Conservation (phyloP, 2,888 invertebrate genomes). For the Julus scandinavius region DNA sequence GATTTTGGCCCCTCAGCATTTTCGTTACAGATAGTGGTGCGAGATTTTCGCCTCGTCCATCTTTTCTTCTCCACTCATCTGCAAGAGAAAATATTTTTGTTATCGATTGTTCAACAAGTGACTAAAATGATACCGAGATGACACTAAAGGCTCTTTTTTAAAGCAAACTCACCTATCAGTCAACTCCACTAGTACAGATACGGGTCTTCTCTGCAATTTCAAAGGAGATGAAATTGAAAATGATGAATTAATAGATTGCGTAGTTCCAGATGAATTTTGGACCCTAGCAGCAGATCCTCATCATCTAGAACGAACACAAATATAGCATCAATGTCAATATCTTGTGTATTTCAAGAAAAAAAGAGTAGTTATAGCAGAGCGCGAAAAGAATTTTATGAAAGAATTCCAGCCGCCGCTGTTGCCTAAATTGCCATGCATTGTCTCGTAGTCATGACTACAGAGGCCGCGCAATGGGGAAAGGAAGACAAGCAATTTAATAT, state of each 20-base stretch:
- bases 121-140: background rate
- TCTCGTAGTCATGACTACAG: slow-evolving; percentile 17
- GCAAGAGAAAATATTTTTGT: background rate
- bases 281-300: slow-evolving; percentile 7
- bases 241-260: background rate
- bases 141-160: background rate
- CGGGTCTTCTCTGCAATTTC: slow-evolving; percentile 24
- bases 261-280: slow-evolving; percentile 43
- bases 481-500: slow-evolving; percentile 40
- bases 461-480: slow-evolving; percentile 10
- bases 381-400: background rate
- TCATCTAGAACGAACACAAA: slow-evolving; percentile 45
- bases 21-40: slow-evolving; percentile 1
- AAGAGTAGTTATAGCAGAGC: background rate
- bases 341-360: background rate
- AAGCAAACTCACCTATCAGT: background rate
- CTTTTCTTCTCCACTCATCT: background rate
- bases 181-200: background rate
- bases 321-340: slow-evolving; percentile 40
- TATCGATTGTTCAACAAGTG: background rate
- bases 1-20: background rate
- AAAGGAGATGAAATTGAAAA: slow-evolving; percentile 11
- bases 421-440: slow-evolving; percentile 40
- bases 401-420: slow-evolving; percentile 34
- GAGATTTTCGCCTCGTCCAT: background rate